Evolutionary conservation across 2,797 vertebrate species (phyloP).

Genomic region (Zalophus californianus): DNA sequence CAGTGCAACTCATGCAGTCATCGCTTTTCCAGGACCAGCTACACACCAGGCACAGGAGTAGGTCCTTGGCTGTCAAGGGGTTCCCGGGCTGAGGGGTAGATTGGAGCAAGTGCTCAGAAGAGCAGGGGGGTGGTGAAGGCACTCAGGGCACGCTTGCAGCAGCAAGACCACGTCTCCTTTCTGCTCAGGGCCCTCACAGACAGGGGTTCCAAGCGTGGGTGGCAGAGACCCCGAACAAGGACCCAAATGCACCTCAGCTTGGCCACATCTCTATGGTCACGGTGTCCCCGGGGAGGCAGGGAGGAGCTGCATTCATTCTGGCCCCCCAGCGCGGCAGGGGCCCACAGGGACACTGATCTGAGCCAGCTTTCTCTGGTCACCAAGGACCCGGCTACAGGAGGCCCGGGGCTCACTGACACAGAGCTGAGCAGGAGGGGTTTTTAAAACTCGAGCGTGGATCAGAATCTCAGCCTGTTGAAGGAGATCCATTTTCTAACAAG

Average conservation of each 20-base stretch:
- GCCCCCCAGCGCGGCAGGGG: conserved; percentile 69
- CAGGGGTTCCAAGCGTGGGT: background rate
- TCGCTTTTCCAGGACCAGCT: background rate
- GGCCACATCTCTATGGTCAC: conserved; percentile 70
- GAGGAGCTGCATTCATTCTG: conserved; percentile 71
- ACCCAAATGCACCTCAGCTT: conserved; percentile 77
- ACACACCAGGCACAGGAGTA: background rate
- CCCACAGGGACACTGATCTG: conserved; percentile 64
- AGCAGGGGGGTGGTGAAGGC: background rate
- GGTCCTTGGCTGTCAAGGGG: background rate
- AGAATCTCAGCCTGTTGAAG: background rate
- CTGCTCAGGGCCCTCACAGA: background rate
- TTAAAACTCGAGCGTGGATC: background rate
- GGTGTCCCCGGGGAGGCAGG: conserved; percentile 71
- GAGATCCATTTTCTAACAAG: conserved; percentile 20
- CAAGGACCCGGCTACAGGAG: conserved; percentile 69
- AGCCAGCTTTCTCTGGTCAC: conserved; percentile 68
- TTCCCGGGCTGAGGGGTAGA: rapidly evolving
- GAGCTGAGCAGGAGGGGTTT: background rate
- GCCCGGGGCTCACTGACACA: background rate
- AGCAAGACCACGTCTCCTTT: background rate
- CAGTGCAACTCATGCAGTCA: rapidly evolving
- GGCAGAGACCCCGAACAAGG: conserved; percentile 76
- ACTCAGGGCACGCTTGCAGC: rapidly evolving
- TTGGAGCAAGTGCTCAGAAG: background rate